A percentile compares a stretch with the other conserved stretches of the same genome.
phyloP scores from a whole-genome alignment of 2,888 invertebrate species.

The Eueremaeus valkanovi region DNA sequence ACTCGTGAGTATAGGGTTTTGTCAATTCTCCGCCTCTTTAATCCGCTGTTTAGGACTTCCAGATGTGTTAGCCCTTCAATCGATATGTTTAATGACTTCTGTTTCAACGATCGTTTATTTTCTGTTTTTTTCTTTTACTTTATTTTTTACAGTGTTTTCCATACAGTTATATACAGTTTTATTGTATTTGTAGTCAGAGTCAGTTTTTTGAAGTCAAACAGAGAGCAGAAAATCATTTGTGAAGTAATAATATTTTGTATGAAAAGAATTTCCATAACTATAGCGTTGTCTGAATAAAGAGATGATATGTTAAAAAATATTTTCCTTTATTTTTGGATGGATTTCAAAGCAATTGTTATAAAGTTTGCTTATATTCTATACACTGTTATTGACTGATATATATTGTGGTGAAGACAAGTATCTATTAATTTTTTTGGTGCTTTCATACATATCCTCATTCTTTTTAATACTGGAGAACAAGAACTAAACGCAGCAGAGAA shows the following conservation, averaged over 20 bases:
- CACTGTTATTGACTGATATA: neutral
- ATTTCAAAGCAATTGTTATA: constrained; percentile 26
- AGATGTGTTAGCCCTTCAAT: constrained; percentile 28
- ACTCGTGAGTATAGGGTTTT: neutral
- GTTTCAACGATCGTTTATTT: constrained; percentile 27
- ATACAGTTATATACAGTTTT: neutral
- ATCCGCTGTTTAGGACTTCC: constrained; percentile 29
- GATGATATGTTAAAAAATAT: neutral
- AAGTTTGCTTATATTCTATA: constrained; percentile 11
- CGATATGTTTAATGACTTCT: constrained; percentile 30
- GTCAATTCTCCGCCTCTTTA: constrained; percentile 31
- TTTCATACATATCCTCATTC: constrained; percentile 19
- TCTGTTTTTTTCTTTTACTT: neutral
- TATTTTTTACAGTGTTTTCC: neutral
- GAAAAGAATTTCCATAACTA: constrained; percentile 23
- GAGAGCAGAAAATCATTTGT: constrained; percentile 10
- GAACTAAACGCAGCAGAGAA: neutral
- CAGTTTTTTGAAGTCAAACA: constrained; percentile 3
- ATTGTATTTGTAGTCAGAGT: too few species aligned
- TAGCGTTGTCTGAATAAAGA: neutral
- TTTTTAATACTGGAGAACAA: neutral
- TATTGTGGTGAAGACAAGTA: constrained; percentile 29
- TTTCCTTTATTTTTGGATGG: neutral
- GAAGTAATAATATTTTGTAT: constrained; percentile 10
- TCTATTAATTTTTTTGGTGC: constrained; percentile 17